Evolutionary conservation across 2,797 vertebrate genomes (phyloP).

Genomic region (Lacerta bilineata): DNA sequence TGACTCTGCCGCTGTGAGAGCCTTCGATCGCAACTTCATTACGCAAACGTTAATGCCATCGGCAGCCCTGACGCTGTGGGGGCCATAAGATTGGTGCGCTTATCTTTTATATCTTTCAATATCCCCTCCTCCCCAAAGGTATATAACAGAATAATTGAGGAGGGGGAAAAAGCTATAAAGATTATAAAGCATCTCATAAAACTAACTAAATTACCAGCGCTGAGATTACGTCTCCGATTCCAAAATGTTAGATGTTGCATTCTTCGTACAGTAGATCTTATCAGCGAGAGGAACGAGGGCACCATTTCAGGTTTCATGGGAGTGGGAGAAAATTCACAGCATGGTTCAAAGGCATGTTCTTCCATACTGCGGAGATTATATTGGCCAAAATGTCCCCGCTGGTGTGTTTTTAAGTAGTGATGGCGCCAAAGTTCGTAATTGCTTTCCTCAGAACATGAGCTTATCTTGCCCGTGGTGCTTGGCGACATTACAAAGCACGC

Average conservation of each 20-base stretch:
- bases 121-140: neutral
- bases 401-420: neutral
- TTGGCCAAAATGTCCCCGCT: neutral
- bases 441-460: neutral
- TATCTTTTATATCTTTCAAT: neutral
- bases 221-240: conserved; percentile 2
- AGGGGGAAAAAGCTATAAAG: neutral
- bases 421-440: neutral
- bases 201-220: conserved; percentile 8
- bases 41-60: neutral
- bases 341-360: neutral
- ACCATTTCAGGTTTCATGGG: conserved; percentile 1
- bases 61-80: neutral
- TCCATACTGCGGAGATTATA: neutral
- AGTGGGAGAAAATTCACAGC: neutral
- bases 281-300: neutral
- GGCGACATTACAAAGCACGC: neutral
- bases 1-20: neutral
- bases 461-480: neutral
- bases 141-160: neutral
- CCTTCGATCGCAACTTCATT: neutral
- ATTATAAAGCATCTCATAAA: conserved; percentile 12
- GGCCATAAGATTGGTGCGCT: neutral
- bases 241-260: neutral
- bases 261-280: conserved; percentile 4